phyloP scores from a whole-genome alignment of 2,113 vertebrate species.

The Sisor rabdophorus region DNA sequence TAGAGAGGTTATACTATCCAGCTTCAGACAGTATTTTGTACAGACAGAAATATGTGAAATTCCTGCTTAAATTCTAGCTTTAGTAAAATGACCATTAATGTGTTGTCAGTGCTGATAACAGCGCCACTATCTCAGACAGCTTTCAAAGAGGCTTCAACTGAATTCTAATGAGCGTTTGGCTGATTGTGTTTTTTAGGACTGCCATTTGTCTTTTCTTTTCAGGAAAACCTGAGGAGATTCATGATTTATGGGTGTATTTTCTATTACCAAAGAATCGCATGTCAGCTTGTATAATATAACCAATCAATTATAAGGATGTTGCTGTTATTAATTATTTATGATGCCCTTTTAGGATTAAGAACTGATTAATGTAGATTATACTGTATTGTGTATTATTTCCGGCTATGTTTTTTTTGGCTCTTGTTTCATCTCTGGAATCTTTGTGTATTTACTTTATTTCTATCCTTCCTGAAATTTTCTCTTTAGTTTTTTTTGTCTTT shows the following conservation, averaged over 20 bases:
- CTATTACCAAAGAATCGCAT: neutral
- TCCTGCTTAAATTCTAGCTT: neutral
- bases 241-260: conserved; percentile 16
- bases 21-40: neutral
- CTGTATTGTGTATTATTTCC: neutral
- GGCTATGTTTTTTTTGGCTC: neutral
- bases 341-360: conserved; percentile 4
- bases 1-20: too few relatives aligned
- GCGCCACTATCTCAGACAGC: neutral
- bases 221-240: neutral
- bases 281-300: neutral
- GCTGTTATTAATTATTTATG: conserved; percentile 2
- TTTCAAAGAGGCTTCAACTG: conserved; percentile 10
- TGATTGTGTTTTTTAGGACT: conserved; percentile 16
- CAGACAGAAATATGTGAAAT: neutral
- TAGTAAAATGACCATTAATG: neutral
- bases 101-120: conserved; percentile 20
- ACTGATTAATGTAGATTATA: neutral
- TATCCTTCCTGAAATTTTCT: neutral
- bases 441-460: neutral
- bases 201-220: neutral
- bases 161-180: neutral
- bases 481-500: neutral
- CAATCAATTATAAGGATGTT: neutral
- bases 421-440: neutral